These are phyloP conservation scores for Nowickia ferox DNA, from an alignment of 2,888 invertebrate genomes.

Conservation along the genomic window DNA sequence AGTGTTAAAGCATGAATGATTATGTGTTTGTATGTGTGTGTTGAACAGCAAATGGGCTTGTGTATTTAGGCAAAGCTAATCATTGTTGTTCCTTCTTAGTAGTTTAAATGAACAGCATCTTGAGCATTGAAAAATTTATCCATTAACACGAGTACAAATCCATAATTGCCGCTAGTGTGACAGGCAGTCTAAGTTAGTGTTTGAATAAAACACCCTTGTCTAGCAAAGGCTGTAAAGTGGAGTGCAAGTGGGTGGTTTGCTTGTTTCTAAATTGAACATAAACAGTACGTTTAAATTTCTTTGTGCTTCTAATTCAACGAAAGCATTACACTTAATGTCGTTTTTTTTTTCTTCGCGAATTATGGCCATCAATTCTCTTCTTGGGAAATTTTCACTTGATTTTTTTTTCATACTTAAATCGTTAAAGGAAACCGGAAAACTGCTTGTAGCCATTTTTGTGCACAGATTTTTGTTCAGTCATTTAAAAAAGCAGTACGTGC, in stretches of 20 bases:
- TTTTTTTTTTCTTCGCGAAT: background rate
- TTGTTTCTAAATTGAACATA: slow-evolving; percentile 16
- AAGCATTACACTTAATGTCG: slow-evolving; percentile 27
- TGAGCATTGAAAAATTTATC: background rate
- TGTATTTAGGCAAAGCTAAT: background rate
- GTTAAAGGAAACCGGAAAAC: slow-evolving; percentile 29
- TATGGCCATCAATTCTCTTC: slow-evolving; percentile 22
- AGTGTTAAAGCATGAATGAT: slow-evolving; percentile 62
- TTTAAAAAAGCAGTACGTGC: slow-evolving; percentile 60
- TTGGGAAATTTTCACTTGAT: background rate
- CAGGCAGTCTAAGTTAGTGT: slow-evolving; percentile 27
- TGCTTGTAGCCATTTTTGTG: slow-evolving; percentile 46
- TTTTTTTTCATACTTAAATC: slow-evolving; percentile 10
- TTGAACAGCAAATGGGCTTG: background rate
- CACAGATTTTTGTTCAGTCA: slow-evolving; percentile 25
- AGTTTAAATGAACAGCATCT: slow-evolving; percentile 16
- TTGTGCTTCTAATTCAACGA: slow-evolving; percentile 7
- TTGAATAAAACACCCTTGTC: background rate
- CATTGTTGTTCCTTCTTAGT: background rate
- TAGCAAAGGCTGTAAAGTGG: background rate
- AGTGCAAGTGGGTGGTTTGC: background rate
- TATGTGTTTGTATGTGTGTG: slow-evolving; percentile 3
- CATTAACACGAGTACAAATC: slow-evolving; percentile 11
- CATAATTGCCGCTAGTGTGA: slow-evolving; percentile 46
- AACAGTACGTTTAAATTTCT: slow-evolving; percentile 24